phyloP scores from a whole-genome alignment of 2,888 invertebrate genomes.

The Leptinotarsa peninsularis region DNA sequence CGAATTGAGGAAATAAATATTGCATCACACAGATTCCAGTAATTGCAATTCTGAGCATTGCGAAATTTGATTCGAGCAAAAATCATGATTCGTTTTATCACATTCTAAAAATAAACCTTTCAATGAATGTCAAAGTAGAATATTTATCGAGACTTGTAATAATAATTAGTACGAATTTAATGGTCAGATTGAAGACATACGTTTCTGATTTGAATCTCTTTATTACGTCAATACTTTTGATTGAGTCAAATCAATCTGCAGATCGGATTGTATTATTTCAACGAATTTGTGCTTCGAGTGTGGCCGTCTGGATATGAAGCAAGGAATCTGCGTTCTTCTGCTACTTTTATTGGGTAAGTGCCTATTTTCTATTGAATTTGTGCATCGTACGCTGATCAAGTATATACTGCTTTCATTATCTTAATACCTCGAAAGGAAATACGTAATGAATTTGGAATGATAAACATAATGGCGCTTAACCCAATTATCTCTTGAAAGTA shows the following conservation, averaged over 20 bases:
- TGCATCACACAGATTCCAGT: constrained; percentile 19
- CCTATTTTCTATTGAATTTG: background rate
- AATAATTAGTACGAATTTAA: constrained; percentile 41
- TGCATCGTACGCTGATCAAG: background rate
- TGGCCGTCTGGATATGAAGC: constrained; percentile 22
- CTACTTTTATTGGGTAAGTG: constrained; percentile 20
- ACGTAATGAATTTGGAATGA: no score
- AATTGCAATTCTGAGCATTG: constrained; percentile 37
- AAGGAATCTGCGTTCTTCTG: constrained; percentile 22
- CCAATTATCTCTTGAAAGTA: no score
- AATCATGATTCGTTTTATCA: constrained; percentile 51
- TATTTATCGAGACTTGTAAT: constrained; percentile 40
- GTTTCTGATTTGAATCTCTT: constrained; percentile 45
- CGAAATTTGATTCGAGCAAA: constrained; percentile 44
- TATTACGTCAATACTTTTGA: constrained; percentile 52
- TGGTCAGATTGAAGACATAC: constrained; percentile 43
- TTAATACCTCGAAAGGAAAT: no score
- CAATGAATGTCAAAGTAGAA: constrained; percentile 46
- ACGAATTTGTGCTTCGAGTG: constrained; percentile 24
- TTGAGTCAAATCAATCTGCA: constrained; percentile 36
- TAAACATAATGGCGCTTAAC: no score
- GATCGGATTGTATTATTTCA: constrained; percentile 8
- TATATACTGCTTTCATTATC: no score
- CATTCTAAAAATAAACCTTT: constrained; percentile 54
- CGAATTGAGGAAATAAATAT: constrained; percentile 9